Evolutionary conservation across 64 coral and sea anemone species (phyloP), one percentile per base, ranked within the genome.

Genomic region (Acropora tenuis): DNA sequence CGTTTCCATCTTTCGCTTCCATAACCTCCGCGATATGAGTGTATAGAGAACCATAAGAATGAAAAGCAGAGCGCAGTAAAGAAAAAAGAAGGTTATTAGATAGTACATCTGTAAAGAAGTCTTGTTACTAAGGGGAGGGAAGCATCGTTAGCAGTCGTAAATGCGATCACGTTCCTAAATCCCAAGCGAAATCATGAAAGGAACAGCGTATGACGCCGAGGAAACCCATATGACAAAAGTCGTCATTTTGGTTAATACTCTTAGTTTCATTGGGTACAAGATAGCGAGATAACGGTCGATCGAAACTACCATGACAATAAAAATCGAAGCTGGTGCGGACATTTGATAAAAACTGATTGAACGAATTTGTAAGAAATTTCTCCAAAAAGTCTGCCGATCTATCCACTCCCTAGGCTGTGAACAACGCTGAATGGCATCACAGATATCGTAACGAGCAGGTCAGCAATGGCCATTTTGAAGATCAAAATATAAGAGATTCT

Each of bases 391-490:
- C 92, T 87, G 16, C 87, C 92, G 18, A 89, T 77, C 92, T 87
- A 94, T 57, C 59, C 17, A 16, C 8, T 55, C 73, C 45, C 3
- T 8, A 85, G 68, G 2, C 84, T 68, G 16, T 69, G 90, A 19
- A 30, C 43, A 6, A 90, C 18, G 2, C 61, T 4, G 42, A 69
- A 71, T 0, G 92, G 87, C 87, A 94, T 90, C 13, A 73, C 79
- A 13, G 55, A 77, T 8, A 89, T 3, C 9, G 82, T 90, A 1
- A 78, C 79, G 6, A 94, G 67, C 40, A 94, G 44, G 79, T 94
- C 92, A 41, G 92, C 92, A 46, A 74, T 47, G 7, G 92, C 92
- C n/a, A n/a, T n/a, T n/a, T n/a, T n/a, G n/a, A n/a, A n/a, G n/a
- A n/a, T n/a, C n/a, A n/a, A n/a, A n/a, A n/a, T n/a, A n/a, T n/a